Evolutionary conservation across 1,140 invertebrate species (phyloP), one percentile per base, ranked within the genome.

Genomic region (Brevipalpus yothersi): DNA sequence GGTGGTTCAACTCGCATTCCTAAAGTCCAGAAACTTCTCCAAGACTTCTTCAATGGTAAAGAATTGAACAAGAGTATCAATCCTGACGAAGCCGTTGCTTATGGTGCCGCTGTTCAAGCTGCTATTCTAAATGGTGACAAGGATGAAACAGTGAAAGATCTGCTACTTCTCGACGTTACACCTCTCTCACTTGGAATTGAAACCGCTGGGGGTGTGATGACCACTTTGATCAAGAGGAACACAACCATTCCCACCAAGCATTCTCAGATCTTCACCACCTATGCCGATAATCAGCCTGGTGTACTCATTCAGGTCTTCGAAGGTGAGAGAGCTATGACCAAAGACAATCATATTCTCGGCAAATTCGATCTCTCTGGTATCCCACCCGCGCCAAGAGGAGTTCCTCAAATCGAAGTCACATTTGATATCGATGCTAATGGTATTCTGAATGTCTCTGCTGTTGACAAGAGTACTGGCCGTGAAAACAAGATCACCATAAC

Each of bases 1-100:
- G 93, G 93, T 64, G 93, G 93, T 42, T 96, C 92, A n/a, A 96
- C 93, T 42, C 82, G 93, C 75, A 97, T 97, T 66, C 93, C 93
- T 51, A 96, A 95, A 72, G 86, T 97, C 59, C 92, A 96, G 74
- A 91, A 91, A 61, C 67, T 81, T 2, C 69, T 81, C 5, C 75
- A 77, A 61, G 78, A 81, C 61, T 80, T 78, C 68, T 80, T 80
- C 69, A 92, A 92, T 65, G 93, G 91, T 60, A 95, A 95, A 73
- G 89, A 95, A 72, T 75, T 96, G 59, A 96, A 94, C 79, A 94
- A 93, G 68, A 86, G 83, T 17, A 84, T 83, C 74, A 92, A 92
- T 68, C 91, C 91, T 49, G 91, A 95, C 75, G 90, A 95, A 78
- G 81, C 81, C 41, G 82, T 84, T 0, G 82, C 82, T 11, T 84